Evolutionary conservation across 2,888 invertebrate genomes (phyloP), one percentile per base, ranked within the genome.

Genomic region (Sclerodermus sp.): DNA sequence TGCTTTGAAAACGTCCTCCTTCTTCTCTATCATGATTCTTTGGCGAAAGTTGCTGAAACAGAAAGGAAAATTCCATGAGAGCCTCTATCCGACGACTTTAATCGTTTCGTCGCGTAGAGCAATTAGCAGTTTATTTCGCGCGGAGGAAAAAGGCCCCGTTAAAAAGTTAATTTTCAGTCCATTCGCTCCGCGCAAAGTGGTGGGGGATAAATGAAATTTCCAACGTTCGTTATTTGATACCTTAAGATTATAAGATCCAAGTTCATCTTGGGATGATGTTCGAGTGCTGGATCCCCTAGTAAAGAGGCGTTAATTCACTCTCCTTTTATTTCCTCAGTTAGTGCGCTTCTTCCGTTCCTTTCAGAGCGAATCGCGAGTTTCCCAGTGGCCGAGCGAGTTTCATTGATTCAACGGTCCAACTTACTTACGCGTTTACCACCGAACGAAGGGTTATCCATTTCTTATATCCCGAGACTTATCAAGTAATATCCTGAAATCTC

Each of bases 1-100:
- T 30, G 86, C 85, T 67, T 85, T 87, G 77, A 90, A 92, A 39
- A 91, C 84, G 50, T 86, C 85, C 70, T 87, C 85, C 79, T 90
- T 91, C 62, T 86, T 83, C 64, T 86, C 85, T 61, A 87, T 81
- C 66, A 84, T 82, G 53, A 92, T 88, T 74, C 89, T 87, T 67
- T 90, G 87, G 45, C 89, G 84, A 78, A 91, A 93, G 59, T 79
- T 81, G 72, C 90, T 91, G 77, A 14, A 79, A 79, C 68, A 14
- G 45, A 31, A 50, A 44, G n/a, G n/a, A n/a, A 18, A 38, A 30
- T 30, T 30, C 30, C 8, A 30, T 30, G n/a, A 23, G 23, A 23
- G 3, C 3, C 16, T 29, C 12, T 13, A 6, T 41, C 18, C 4
- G 12, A 8, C 34, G 12, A 8, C 12, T 34, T 34, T 13, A 34